Base-by-base conservation (phyloP, 2,888 invertebrate genomes). In the Drosophila mayaguana region DNA sequence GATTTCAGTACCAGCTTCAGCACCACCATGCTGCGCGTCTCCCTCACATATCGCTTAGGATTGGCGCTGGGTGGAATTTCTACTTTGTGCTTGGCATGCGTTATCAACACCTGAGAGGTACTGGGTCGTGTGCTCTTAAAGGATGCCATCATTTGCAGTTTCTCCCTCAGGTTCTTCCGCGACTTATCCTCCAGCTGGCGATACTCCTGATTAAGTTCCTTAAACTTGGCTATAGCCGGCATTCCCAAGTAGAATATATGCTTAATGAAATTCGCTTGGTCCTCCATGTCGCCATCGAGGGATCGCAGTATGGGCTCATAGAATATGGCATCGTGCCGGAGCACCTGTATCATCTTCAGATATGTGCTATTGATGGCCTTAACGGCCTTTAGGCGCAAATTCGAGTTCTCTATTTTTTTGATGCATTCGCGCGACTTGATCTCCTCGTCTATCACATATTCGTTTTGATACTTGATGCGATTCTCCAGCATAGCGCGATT, bases 271-370 rank as follows among this genome's bases (percentile, higher is more conserved):
- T 83, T 87, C 1, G 83, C 61, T 66, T 93, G 93, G 78, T 93
- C 93, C n/a, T 91, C 89, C 73, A 92, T 91, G 57, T 93, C 93
- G 25, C 71, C 70, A 45, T 84, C 81, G 0, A 93, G 86, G 4
- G 93, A 92, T 12, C 89, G 79, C 9, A 93, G 68, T 8, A 93
- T 91, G 3, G 93, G 92, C 48, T 92, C 92, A 68, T 92, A 93
- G 64, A 92, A 93, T 36, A 92, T 91, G 18, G 88, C 90, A 73
- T 93, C 93, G 46, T 92, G 85, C 6, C 73, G 55, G 6, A 92
- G 72, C 3, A 91, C 87, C 64, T 92, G 90, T 51, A 92, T 90
- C 71, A 92, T 90, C 65, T 89, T 90, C 28, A 88, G 83, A 67
- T 93, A 93, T 0, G 92, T 91, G 14, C 83, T 82, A 61, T 91